These are phyloP conservation scores for Hippopotamyrus pictus DNA, from an alignment of 2,797 vertebrate species.

Conservation along the genomic window DNA sequence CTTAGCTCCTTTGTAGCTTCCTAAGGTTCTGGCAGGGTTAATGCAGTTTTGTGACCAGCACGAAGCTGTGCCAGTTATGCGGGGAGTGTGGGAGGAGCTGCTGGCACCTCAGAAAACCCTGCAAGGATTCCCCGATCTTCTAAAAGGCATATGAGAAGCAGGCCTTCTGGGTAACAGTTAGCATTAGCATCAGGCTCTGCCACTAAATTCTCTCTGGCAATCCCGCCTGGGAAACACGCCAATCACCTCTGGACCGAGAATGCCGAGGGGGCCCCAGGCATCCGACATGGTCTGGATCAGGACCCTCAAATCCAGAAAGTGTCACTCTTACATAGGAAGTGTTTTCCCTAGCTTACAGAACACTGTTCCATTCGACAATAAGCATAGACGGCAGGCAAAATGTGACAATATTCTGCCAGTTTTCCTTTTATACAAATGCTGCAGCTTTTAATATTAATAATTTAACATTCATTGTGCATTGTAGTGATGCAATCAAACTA, in stretches of 20 bases:
- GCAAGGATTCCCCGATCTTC: neutral
- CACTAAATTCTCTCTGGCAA: neutral
- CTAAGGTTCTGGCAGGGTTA: neutral
- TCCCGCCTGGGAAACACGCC: neutral
- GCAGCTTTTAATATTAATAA: neutral
- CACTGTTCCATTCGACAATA: neutral
- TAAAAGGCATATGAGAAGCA: neutral
- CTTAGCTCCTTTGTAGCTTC: neutral
- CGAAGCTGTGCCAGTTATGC: neutral
- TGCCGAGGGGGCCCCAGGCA: neutral
- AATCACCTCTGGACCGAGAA: neutral
- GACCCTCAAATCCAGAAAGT: neutral
- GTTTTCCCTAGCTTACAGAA: neutral
- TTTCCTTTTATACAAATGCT: neutral
- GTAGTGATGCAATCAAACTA: neutral
- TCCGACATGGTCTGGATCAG: neutral
- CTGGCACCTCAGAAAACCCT: neutral
- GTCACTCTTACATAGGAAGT: neutral
- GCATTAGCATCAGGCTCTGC: neutral
- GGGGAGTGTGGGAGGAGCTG: neutral
- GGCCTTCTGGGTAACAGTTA: neutral
- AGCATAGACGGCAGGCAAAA: neutral
- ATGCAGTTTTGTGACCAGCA: neutral
- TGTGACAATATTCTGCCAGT: neutral
- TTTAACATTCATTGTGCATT: neutral